Base-by-base conservation (phyloP, 2,888 invertebrate genomes). In the Marasmarcha lunaedactyla region DNA sequence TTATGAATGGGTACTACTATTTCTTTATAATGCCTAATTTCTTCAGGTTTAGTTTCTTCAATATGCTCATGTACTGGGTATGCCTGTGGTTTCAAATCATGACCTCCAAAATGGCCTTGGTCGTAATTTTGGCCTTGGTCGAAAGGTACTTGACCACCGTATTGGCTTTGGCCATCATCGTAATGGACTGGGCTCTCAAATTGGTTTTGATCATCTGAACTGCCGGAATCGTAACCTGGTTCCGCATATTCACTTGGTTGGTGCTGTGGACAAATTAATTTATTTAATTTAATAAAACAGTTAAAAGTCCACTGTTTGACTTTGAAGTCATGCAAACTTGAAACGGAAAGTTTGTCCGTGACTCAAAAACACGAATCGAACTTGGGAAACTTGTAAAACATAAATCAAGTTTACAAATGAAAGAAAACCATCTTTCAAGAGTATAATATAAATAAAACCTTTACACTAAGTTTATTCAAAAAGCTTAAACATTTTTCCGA, bases 11-110 rank as follows among this genome's bases (percentile, higher is more conserved):
- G 89, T 10, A 90, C 85, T 1, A 89, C 86, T 1, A 90, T 74
- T 56, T 90, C 88, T 57, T 88, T 90, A 57, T 89, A 88, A 42
- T 89, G 86, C 36, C 89, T 89, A 27, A 90, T 85, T 0, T 88
- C 86, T 36, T 90, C 86, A 0, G 90, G 89, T 51, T 85, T 89
- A 33, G 89, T 88, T 54, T 90, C 88, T 57, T 90, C 88, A 0
- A 90, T 83, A 48, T 90, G 89, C 47, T 88, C 86, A 38, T 87
- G 86, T 20, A 88, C 84, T 1, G 87, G 87, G 45, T 86, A 84
- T 1, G 86, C 81, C 37, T 87, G 85, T 7, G 70, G 38, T 33
- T 78, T 52, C 0, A 72, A 38, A 1, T 73, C 69, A 35, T 74
- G 73, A 1, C 74, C 71, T 0, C 71, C 69, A 46, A 54, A 68